Base-by-base conservation (phyloP, 2,888 invertebrate genomes). In the Rhagonycha lutea region DNA sequence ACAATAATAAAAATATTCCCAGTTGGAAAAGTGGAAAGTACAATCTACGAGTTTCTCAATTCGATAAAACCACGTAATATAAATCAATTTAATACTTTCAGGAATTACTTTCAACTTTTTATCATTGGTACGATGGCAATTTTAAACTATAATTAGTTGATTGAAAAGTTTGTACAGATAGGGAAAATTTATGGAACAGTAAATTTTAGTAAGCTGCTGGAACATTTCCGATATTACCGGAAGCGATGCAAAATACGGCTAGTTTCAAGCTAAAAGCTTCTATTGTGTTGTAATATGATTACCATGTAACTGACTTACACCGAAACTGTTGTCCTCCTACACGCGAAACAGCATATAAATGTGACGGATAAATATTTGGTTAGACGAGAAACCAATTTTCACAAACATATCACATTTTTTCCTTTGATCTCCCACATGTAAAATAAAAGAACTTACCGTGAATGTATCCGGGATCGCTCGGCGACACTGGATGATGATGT, bases 401-500 rank as follows among this genome's bases (percentile, higher is more conserved):
- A n/a, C 32, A 5, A 4, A n/a, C 18, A 18, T 18, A 32, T 12
- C 11, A 32, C 11, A 4, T 12, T 32, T 32, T 32, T 32, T 4
- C 12, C 12, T 32, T 7, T 1, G 0, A 47, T n/a, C n/a, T 47
- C 47, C n/a, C 47, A 47, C 0, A 47, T n/a, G 47, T 47, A 47
- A 47, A n/a, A 47, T 47, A 47, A 47, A 47, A 7, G 47, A 47
- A 85, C 88, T 87, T 80, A 88, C 88, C 88, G 81, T 88, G 87
- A 69, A 86, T 83, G 79, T 86, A 87, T 80, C 85, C 84, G 24
- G 85, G 85, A 70, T 86, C 86, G 65, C 79, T 83, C 14, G 83
- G 82, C 18, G 80, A 71, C 73, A 86, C 87, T 74, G 86, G 87
- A 69, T 87, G 87, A 79, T 86, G 88, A 74, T 86, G 88, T 9